Conservation (phyloP, 2,888 invertebrate species). For the Drosophila suboccidentalis region DNA sequence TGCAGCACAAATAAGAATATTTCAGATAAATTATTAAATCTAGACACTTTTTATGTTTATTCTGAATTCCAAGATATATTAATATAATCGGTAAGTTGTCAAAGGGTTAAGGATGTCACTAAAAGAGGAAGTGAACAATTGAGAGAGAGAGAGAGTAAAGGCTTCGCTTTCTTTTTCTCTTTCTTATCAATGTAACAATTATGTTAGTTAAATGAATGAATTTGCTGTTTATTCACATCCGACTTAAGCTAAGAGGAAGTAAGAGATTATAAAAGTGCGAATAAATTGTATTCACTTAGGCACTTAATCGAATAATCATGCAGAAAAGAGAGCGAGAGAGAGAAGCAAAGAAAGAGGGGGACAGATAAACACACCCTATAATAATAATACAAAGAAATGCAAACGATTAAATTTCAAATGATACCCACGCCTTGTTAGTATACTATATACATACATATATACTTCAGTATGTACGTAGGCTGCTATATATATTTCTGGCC, state of each 20-base stretch:
- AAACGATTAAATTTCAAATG: background rate
- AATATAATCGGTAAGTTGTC: no score
- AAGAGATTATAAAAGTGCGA: slow-evolving; percentile 1
- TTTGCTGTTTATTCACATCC: slow-evolving; percentile 4
- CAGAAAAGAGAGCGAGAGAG: background rate
- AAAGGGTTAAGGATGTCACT: background rate
- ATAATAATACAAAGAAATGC: slow-evolving; percentile 8
- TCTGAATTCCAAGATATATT: no score
- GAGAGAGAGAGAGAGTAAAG: background rate
- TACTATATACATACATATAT: no score
- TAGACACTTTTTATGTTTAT: no score
- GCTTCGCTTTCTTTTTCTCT: background rate
- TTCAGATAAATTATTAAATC: no score
- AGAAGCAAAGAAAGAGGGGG: background rate
- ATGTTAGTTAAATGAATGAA: background rate
- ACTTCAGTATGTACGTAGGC: no score
- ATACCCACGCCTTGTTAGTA: slow-evolving; percentile 3
- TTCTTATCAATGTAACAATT: background rate
- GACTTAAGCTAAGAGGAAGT: background rate
- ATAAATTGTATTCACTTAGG: slow-evolving; percentile 1
- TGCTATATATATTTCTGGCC: no score
- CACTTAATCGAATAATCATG: background rate
- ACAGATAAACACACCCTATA: slow-evolving; percentile 16
- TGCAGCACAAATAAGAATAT: no score
- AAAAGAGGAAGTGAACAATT: background rate